These are phyloP conservation scores for Cepaea nemoralis DNA, from an alignment of 1,140 invertebrate genomes.

Conservation along the genomic window DNA sequence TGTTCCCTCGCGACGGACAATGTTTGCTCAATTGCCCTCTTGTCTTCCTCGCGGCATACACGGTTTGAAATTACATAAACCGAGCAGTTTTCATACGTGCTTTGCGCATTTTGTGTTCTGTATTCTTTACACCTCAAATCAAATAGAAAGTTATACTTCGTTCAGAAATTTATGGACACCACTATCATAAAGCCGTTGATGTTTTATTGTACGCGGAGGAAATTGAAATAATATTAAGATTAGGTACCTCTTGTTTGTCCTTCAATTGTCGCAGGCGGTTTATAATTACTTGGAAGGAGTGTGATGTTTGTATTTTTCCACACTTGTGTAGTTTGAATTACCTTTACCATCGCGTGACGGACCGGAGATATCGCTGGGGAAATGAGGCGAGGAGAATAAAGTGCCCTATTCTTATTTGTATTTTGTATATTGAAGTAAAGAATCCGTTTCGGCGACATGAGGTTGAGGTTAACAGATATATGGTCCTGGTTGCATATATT, in stretches of 20 bases:
- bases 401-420: too few relatives aligned
- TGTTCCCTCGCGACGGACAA: slow-evolving; percentile 19
- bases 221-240: slow-evolving; percentile 7
- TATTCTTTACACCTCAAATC: slow-evolving; percentile 22
- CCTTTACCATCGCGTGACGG: too few relatives aligned
- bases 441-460: too few relatives aligned
- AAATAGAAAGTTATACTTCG: slow-evolving; percentile 25
- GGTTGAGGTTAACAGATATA: too few relatives aligned
- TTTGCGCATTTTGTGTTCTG: not conserved
- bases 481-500: too few relatives aligned
- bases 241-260: not conserved
- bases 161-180: not conserved
- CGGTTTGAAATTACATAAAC: slow-evolving; percentile 11
- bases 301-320: not conserved
- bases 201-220: not conserved
- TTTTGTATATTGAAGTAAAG: too few relatives aligned
- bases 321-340: not conserved
- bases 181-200: not conserved
- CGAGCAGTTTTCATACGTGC: slow-evolving; percentile 12
- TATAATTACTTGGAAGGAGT: not conserved
- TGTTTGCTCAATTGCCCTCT: slow-evolving; percentile 28
- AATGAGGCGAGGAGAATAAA: too few relatives aligned
- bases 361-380: too few relatives aligned
- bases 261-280: not conserved
- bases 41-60: slow-evolving; percentile 1